Evolutionary conservation across 2,888 invertebrate species (phyloP), one percentile per base, ranked within the genome.

Genomic region (Brenthis daphne): DNA sequence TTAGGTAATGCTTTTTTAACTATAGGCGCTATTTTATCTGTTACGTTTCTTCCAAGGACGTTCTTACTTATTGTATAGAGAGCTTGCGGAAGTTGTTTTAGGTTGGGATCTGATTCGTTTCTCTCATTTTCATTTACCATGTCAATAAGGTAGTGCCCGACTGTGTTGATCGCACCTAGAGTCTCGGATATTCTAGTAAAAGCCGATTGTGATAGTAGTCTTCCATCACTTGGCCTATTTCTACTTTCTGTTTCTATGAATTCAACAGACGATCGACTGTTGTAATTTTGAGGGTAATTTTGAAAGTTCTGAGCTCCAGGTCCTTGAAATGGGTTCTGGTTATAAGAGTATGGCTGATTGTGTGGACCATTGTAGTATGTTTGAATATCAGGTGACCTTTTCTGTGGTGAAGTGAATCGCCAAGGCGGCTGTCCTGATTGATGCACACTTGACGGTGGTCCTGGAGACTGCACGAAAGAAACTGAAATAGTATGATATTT

Each of bases 121-220:
- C 89, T 87, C 65, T 93, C 90, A 67, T 90, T 87, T 48, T 92
- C 92, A 64, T 87, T 93, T 1, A 93, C 97, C 94, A 97, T 96
- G 79, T 97, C 97, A 0, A 98, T 96, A 74, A 98, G 93, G 82
- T 96, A 97, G 81, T 96, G 95, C 0, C 97, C 97, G 0, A 98
- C 96, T 1, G 97, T 97, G 76, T 97, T 97, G 16, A 98, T 93
- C 4, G 97, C 97, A 48, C 97, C 97, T 50, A 95, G 81, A 0
- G 95, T 95, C 82, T 95, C 95, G 0, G 95, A 94, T 78, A 95
- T 94, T 75, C 90, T 93, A 67, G 94, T 91, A 73, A 95, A 95
- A 6, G 95, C 94, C 6, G 94, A 94, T 37, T 94, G 93, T 1
- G 95, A 95, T 0, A 95, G 85, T 4, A 94, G 79, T 57, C 95